Base-by-base conservation (phyloP, 2,113 vertebrate species). In the Chiloscyllium plagiosum region DNA sequence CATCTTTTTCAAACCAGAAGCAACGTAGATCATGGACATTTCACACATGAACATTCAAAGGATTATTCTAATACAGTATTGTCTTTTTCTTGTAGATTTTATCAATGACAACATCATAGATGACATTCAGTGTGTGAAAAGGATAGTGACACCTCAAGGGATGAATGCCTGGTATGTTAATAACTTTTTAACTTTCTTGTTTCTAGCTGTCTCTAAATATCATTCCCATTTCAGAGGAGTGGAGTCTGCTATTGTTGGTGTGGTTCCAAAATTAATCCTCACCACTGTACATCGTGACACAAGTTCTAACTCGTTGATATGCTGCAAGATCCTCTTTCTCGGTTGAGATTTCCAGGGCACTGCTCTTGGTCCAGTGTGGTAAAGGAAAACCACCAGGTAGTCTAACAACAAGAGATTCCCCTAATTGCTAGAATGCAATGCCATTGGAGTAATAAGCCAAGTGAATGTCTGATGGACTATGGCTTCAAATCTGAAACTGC, bases 101-200 rank as follows among this genome's bases (percentile, higher is more conserved):
- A 65, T 92, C 56, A 65, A 92, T 61, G 56, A 92, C 19, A 65
- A 65, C 56, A 92, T 92, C 56, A 2, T 17, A 1, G 87, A 92
- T 92, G 87, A 92, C 56, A 92, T 92, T 92, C 26, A 65, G 17
- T 92, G 87, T 65, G 56, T 8, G 13, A 92, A 92, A 61, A 92
- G 33, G 15, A 13, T 92, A 19, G 87, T 92, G 29, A 29, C 13
- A 5, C 56, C 56, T 4, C 87, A 92, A 92, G 87, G 87, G n/a
- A 92, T 92, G 87, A 92, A 92, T 65, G 87, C 52, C 52, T 92
- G 87, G 87, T 92, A 92, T 19, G 87, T 92, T 33, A 19, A 61
- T 1, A 56, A 29, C 33, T 1, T 29, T 65, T 92, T 12, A 33
- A 33, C 37, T 61, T 4, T n/a, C 29, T 65, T 33, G 87, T 56